Conservation (phyloP, 2,888 invertebrate genomes). For the Ennomos quercinarius region DNA sequence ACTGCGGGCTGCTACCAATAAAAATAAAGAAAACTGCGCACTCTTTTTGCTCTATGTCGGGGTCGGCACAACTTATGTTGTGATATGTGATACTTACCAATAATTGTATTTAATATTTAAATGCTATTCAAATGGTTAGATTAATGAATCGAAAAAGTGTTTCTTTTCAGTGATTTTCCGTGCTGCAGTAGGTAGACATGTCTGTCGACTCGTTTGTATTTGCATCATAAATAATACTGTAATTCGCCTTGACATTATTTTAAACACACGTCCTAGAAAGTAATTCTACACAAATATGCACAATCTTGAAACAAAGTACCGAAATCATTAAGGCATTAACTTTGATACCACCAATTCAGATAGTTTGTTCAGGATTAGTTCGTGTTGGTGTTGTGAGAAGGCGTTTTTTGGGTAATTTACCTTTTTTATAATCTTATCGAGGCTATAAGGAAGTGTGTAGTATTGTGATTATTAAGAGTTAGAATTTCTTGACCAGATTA, state of each 20-base stretch:
- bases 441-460: conserved; percentile 6
- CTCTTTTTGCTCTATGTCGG: no score
- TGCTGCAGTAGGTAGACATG: background rate
- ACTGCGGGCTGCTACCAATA: no score
- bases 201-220: background rate
- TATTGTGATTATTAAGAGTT: no score
- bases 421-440: background rate
- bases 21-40: no score
- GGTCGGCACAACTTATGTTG: no score
- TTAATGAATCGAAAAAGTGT: no score
- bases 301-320: conserved; percentile 3
- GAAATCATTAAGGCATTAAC: conserved; percentile 1
- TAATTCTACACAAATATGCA: conserved; percentile 20
- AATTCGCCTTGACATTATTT: conserved; percentile 30
- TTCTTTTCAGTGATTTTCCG: no score
- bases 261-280: conserved; percentile 21
- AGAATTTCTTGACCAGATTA: no score
- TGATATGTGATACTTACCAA: no score
- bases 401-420: conserved; percentile 19
- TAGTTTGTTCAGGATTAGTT: conserved; percentile 16
- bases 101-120: no score
- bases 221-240: background rate
- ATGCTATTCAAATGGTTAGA: no score
- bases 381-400: conserved; percentile 11
- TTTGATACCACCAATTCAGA: conserved; percentile 12